Conservation (phyloP, 2,888 invertebrate genomes). For the Folsomia manolachei region DNA sequence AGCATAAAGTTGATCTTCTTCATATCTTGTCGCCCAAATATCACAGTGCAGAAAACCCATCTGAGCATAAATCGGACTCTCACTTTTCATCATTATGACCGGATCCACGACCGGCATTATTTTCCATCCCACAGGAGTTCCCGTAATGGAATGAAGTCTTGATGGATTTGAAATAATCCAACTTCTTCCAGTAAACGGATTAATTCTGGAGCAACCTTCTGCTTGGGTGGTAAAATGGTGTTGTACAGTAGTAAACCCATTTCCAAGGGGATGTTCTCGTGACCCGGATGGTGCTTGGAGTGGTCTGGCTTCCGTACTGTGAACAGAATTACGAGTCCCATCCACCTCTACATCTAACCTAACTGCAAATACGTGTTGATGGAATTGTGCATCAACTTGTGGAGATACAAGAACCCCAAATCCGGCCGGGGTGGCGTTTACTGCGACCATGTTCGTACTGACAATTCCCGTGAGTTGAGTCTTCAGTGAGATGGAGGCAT, state of each 20-base stretch:
- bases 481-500: conserved; percentile 27
- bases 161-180: conserved; percentile 28
- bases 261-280: conserved; percentile 32
- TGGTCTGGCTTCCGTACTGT: conserved; percentile 20
- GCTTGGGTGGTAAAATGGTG: conserved; percentile 18
- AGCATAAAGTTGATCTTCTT: conserved; percentile 33
- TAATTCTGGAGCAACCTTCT: conserved; percentile 12
- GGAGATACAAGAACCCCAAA: conserved; percentile 21
- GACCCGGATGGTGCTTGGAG: conserved; percentile 8
- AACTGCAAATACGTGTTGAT: conserved; percentile 29
- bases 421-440: neutral
- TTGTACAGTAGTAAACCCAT: conserved; percentile 18
- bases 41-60: conserved; percentile 32
- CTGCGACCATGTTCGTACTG: conserved; percentile 15
- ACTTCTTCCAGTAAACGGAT: conserved; percentile 18
- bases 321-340: conserved; percentile 27
- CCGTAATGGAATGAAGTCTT: conserved; percentile 11
- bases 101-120: conserved; percentile 19
- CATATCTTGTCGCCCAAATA: conserved; percentile 34
- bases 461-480: conserved; percentile 31
- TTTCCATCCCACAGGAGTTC: conserved; percentile 27
- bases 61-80: conserved; percentile 25
- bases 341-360: conserved; percentile 34
- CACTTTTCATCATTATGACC: conserved; percentile 17
- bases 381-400: conserved; percentile 19